Evolutionary conservation across 2,888 invertebrate genomes (phyloP).

Genomic region (Chrysodeixis includens): DNA sequence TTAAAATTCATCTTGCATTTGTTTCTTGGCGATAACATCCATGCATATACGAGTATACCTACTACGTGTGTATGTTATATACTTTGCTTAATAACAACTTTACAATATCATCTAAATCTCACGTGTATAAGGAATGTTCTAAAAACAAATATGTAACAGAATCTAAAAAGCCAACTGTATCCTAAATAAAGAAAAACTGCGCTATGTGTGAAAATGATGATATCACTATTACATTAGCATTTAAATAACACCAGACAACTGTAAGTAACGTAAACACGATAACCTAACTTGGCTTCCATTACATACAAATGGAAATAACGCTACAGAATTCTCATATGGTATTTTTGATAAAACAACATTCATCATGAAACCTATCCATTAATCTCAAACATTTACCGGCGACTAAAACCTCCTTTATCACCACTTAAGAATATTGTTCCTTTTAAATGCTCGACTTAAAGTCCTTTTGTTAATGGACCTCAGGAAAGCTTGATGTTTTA

Average conservation of each 20-base stretch:
- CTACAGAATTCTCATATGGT: conserved; percentile 36
- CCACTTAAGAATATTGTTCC: conserved; percentile 55
- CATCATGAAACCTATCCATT: conserved; percentile 60
- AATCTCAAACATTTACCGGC: conserved; percentile 73
- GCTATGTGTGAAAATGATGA: conserved; percentile 17
- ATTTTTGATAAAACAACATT: conserved; percentile 59
- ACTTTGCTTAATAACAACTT: background rate
- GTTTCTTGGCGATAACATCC: background rate
- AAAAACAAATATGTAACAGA: background rate
- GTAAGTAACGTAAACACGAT: conserved; percentile 25
- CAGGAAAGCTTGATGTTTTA: conserved; percentile 53
- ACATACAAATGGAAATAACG: conserved; percentile 33
- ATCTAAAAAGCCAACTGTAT: conserved; percentile 32
- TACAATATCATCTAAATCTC: background rate
- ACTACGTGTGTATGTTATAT: background rate
- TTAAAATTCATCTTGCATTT: conserved; percentile 1
- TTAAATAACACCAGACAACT: conserved; percentile 20
- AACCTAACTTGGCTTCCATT: conserved; percentile 16
- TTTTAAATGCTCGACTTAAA: conserved; percentile 19
- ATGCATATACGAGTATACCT: background rate
- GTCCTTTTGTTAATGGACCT: conserved; percentile 42
- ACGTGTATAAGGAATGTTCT: background rate
- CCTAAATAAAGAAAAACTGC: conserved; percentile 21
- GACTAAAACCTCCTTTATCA: conserved; percentile 63
- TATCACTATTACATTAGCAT: conserved; percentile 43